Percentiles rank a stretch among this genome's conserved stretches.
Conservation (phyloP, 2,797 vertebrate genomes). For the Chelidonichthys spinosus region DNA sequence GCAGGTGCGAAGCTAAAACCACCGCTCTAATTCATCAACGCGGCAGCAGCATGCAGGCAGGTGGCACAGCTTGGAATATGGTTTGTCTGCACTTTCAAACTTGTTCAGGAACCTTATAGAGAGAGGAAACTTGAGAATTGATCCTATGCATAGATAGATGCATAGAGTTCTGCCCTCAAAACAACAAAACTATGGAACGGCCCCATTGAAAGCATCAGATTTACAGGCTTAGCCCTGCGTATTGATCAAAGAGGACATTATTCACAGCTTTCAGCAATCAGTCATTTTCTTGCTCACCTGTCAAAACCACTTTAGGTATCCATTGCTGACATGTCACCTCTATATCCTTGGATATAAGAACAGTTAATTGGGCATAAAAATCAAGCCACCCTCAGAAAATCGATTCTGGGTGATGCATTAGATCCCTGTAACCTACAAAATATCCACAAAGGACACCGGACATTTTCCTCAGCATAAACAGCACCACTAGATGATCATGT, state of each 20-base stretch:
- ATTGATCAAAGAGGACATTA: constrained; percentile 32
- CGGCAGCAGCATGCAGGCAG: constrained; percentile 13
- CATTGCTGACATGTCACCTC: constrained; percentile 31
- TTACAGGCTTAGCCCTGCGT: constrained; percentile 4
- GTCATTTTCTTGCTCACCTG: constrained; percentile 40
- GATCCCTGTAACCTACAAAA: constrained; percentile 35
- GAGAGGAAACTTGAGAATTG: constrained; percentile 14
- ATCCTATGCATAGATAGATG: background rate
- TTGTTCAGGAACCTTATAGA: constrained; percentile 9
- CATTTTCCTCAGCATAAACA: background rate
- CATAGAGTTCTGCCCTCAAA: fast-evolving
- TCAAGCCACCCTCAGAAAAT: constrained; percentile 29
- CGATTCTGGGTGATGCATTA: constrained; percentile 28
- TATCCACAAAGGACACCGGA: constrained; percentile 10
- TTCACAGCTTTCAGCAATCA: constrained; percentile 55
- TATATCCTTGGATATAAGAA: constrained; percentile 41
- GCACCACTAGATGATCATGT: background rate
- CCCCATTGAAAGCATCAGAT: constrained; percentile 12
- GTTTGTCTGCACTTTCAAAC: constrained; percentile 42
- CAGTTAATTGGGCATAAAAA: constrained; percentile 45
- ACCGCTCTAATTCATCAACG: constrained; percentile 44
- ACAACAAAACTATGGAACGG: background rate
- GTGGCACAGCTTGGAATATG: constrained; percentile 31
- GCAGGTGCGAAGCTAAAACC: constrained; percentile 59
- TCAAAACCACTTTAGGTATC: constrained; percentile 43